Conservation (phyloP, 2,888 invertebrate species). For the Cordilura impudica region DNA sequence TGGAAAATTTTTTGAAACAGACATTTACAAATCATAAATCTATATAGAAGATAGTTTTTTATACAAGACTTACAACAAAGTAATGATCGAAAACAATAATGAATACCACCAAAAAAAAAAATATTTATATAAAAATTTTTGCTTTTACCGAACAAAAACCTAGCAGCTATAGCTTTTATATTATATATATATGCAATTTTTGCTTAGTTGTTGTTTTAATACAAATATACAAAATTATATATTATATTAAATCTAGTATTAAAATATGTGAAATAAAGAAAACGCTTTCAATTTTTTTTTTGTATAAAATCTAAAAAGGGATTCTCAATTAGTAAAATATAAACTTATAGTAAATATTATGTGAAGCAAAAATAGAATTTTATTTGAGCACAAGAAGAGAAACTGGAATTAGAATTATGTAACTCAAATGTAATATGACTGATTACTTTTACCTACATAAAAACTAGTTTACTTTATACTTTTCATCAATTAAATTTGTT, state of each 20-base stretch:
- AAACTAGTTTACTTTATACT: background rate
- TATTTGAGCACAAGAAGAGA: background rate
- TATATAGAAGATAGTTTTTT: conserved; percentile 1
- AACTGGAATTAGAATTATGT: too few species aligned
- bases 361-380: background rate
- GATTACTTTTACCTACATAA: background rate
- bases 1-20: background rate
- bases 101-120: conserved; percentile 44
- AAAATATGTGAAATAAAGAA: conserved; percentile 47
- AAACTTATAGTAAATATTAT: background rate
- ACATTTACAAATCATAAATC: background rate
- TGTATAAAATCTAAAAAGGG: conserved; percentile 14
- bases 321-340: background rate
- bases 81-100: conserved; percentile 44
- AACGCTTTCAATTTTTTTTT: conserved; percentile 63
- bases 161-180: background rate
- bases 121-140: conserved; percentile 7
- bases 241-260: conserved; percentile 27
- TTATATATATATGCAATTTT: conserved; percentile 21
- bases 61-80: conserved; percentile 27
- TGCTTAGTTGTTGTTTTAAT: conserved; percentile 54
- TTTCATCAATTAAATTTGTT: background rate
- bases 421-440: background rate
- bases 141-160: conserved; percentile 11
- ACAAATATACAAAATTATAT: conserved; percentile 23